Evolutionary conservation across 2,113 vertebrate species (phyloP), one percentile per base, ranked within the genome.

Genomic region (Ramphastos sulfuratus): DNA sequence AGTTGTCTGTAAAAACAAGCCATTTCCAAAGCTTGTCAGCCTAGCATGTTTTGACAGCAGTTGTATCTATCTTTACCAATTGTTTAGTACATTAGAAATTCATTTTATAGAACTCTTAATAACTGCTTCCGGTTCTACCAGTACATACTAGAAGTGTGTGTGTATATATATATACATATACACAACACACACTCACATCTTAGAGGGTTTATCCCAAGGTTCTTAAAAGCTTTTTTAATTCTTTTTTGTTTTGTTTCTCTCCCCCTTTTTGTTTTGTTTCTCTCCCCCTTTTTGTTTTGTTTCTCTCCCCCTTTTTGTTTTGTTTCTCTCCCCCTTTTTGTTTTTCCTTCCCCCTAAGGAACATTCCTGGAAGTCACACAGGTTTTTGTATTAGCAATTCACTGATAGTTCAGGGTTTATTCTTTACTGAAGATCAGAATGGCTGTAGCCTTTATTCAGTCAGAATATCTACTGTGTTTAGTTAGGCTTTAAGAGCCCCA

Each of bases 21-120:
- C 42, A 27, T 90, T 91, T 71, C 55, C 63, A 82, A 82, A 89
- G 64, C 85, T 74, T 77, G 60, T 93, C 89, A 64, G 10, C 18
- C 71, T 87, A 82, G 31, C 82, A 82, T 92, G 72, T 94, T 97
- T 93, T 95, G 87, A 90, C 94, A 95, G 85, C 71, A 83, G 4
- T 78, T 91, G 52, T 79, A 48, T 48, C 67, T 83, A 24, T 86
- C 58, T 80, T 95, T 88, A 58, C 81, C 76, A 82, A 81, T 73
- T 92, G 88, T 93, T 95, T 85, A 63, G 64, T 92, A 46, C 71
- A 78, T 93, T 77, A 92, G 75, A 78, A 95, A 85, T 91, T 88
- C 90, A 74, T 82, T 92, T 92, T 52, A 18, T 94, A 89, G 65
- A 89, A 65, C 59, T 89, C 33, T 75, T 79, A 24, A 24, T 11